phyloP scores from a whole-genome alignment of 2,888 invertebrate genomes.

The Ethmia dodecea region DNA sequence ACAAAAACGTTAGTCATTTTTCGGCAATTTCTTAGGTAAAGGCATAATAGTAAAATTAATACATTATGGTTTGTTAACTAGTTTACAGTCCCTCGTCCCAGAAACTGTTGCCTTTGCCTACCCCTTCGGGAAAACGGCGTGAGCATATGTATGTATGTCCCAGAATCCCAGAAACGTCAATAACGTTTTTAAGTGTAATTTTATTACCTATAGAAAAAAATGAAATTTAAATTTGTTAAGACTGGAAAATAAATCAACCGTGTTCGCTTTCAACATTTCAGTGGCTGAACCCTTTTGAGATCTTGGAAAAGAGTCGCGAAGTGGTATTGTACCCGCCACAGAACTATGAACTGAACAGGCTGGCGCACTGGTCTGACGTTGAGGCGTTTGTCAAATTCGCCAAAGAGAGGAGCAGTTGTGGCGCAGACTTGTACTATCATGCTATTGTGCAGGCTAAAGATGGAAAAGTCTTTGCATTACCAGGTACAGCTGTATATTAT shows the following conservation, averaged over 20 bases:
- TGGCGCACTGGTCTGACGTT: slow-evolving; percentile 75
- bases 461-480: slow-evolving; percentile 76
- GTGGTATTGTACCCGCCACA: slow-evolving; percentile 85
- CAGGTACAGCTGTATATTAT: slow-evolving; percentile 60
- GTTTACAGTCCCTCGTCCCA: no score
- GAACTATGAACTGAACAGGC: slow-evolving; percentile 83
- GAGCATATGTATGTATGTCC: no score
- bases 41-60: no score
- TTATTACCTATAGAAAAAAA: no score
- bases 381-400: slow-evolving; percentile 79
- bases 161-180: no score
- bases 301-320: slow-evolving; percentile 52
- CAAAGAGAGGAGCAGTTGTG: slow-evolving; percentile 67
- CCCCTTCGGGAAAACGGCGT: no score
- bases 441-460: slow-evolving; percentile 73
- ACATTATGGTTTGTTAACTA: no score
- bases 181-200: no score
- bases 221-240: not conserved
- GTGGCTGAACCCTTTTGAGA: slow-evolving; percentile 81
- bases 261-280: slow-evolving; percentile 56
- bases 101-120: no score
- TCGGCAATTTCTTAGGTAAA: no score
- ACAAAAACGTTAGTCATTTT: no score
- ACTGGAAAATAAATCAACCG: not conserved
- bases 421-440: slow-evolving; percentile 75